A percentile compares a stretch with the other conserved stretches of the same genome.
Conservation (phyloP, 2,797 vertebrate species). For the Carcharodon carcharias region DNA sequence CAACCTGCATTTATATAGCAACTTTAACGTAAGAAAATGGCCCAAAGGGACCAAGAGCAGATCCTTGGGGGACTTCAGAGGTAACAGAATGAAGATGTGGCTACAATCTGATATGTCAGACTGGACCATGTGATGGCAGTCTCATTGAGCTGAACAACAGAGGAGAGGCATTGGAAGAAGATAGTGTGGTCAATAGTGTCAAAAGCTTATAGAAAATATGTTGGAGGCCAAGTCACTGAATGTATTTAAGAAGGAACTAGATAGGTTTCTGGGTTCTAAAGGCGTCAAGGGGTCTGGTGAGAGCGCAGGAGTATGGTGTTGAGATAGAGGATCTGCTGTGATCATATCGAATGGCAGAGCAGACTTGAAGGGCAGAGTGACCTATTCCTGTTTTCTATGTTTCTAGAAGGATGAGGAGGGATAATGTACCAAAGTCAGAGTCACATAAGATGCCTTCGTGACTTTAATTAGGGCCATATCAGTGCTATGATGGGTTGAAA, state of each 20-base stretch:
- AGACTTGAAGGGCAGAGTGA: too few relatives aligned
- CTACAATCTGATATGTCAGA: not conserved
- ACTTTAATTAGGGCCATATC: not conserved
- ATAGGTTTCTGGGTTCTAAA: too few relatives aligned
- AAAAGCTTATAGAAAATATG: too few relatives aligned
- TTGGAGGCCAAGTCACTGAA: too few relatives aligned
- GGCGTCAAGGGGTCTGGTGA: too few relatives aligned
- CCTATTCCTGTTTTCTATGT: not conserved
- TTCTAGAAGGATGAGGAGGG: not conserved
- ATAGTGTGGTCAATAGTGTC: not conserved
- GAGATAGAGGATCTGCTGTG: too few relatives aligned
- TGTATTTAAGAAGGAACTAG: too few relatives aligned
- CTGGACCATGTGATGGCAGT: not conserved
- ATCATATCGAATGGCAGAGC: too few relatives aligned
- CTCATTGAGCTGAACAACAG: not conserved
- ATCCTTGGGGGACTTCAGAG: not conserved
- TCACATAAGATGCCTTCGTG: not conserved
- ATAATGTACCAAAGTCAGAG: not conserved
- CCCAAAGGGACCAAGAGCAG: not conserved
- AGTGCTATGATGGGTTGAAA: not conserved
- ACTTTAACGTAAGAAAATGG: not conserved
- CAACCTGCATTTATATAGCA: not conserved
- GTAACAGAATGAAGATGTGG: not conserved
- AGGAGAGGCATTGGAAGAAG: not conserved
- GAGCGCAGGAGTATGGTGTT: too few relatives aligned